These are phyloP conservation scores for Lasioglossum pauxillum DNA, from an alignment of 2,888 invertebrate genomes.

Conservation along the genomic window DNA sequence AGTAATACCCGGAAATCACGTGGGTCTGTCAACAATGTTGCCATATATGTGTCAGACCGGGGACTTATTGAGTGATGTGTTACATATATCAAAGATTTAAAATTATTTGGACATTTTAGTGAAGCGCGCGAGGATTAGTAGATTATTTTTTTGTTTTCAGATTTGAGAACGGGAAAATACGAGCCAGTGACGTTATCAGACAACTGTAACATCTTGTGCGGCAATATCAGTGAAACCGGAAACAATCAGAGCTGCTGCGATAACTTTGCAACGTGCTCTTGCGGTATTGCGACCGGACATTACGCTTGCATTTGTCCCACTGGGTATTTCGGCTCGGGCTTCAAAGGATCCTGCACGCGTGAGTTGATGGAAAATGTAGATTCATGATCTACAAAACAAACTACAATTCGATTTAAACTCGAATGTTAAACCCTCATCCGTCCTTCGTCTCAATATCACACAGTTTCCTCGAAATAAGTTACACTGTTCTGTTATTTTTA, in stretches of 20 bases:
- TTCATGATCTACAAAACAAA: too few species aligned
- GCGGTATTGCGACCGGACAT: slow-evolving; percentile 89
- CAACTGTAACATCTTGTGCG: slow-evolving; percentile 86
- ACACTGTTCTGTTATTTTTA: too few species aligned
- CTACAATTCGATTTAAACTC: too few species aligned
- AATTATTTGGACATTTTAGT: background rate
- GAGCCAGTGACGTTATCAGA: slow-evolving; percentile 84
- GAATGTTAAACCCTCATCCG: too few species aligned
- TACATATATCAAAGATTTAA: background rate
- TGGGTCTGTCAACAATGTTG: too few species aligned
- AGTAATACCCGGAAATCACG: too few species aligned
- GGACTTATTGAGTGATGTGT: too few species aligned
- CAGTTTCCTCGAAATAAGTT: too few species aligned
- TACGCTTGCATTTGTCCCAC: slow-evolving; percentile 89
- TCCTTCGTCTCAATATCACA: too few species aligned
- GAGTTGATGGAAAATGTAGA: slow-evolving; percentile 70
- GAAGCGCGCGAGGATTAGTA: background rate
- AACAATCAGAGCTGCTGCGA: slow-evolving; percentile 86
- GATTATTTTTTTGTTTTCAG: slow-evolving; percentile 79
- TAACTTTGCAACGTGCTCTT: slow-evolving; percentile 87
- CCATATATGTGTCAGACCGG: too few species aligned
- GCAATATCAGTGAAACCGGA: slow-evolving; percentile 64
- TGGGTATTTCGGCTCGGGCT: slow-evolving; percentile 89
- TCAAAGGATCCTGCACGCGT: slow-evolving; percentile 87
- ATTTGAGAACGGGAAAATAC: slow-evolving; percentile 87